phyloP scores from a whole-genome alignment of 2,113 vertebrate species.

The Takifugu flavidus region DNA sequence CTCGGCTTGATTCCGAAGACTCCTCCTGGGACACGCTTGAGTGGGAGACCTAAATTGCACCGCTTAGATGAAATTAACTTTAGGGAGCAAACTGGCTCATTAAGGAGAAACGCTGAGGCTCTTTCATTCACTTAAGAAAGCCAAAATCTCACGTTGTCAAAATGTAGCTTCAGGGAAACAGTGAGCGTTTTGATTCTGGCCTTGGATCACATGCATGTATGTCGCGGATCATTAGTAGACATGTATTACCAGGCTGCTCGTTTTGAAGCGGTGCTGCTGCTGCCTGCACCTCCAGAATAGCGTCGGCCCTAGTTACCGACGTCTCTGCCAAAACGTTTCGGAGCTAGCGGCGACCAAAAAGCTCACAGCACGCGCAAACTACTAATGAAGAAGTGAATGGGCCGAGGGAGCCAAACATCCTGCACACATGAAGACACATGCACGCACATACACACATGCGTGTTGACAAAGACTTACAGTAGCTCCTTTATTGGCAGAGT shows the following conservation, averaged over 20 bases:
- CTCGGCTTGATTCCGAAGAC: slow-evolving; percentile 62
- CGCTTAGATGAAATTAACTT: slow-evolving; percentile 59
- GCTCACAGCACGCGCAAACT: slow-evolving; percentile 54
- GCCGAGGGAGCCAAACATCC: slow-evolving; percentile 38
- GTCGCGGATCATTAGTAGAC: not conserved
- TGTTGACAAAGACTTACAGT: slow-evolving; percentile 35
- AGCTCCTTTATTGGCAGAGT: slow-evolving; percentile 36
- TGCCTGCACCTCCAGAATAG: slow-evolving; percentile 25
- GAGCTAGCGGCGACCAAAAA: slow-evolving; percentile 42
- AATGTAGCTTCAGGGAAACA: too few species aligned
- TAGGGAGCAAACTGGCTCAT: slow-evolving; percentile 70
- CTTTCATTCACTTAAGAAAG: slow-evolving; percentile 4
- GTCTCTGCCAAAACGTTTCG: slow-evolving; percentile 69
- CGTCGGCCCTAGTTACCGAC: slow-evolving; percentile 68
- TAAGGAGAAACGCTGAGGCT: not conserved
- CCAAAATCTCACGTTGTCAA: slow-evolving; percentile 4
- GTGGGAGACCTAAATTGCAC: slow-evolving; percentile 77
- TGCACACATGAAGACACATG: slow-evolving; percentile 14
- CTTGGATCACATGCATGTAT: not conserved
- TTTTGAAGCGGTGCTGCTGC: slow-evolving; percentile 25
- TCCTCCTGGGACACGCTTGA: slow-evolving; percentile 66
- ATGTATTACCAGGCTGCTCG: slow-evolving; percentile 2
- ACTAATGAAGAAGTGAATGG: slow-evolving; percentile 69
- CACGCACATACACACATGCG: slow-evolving; percentile 1
- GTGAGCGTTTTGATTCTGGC: too few species aligned